Percentiles rank a stretch among this genome's conserved stretches.
phyloP scores from a whole-genome alignment of 2,797 vertebrate genomes.

The Leptodactylus fallax region DNA sequence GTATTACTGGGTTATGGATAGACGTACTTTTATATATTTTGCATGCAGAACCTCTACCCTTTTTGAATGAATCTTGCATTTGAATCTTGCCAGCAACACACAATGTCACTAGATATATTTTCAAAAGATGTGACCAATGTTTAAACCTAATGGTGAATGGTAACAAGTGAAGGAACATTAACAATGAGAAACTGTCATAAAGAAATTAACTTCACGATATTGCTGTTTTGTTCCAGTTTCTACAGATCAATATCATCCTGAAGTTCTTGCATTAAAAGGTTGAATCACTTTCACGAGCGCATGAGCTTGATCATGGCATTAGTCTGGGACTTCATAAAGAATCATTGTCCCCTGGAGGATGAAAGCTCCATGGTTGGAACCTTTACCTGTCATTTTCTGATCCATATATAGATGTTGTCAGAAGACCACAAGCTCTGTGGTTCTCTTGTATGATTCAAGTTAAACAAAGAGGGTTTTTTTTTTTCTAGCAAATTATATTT shows the following conservation, averaged over 20 bases:
- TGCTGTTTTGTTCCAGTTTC: conserved; percentile 34
- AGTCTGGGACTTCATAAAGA: conserved; percentile 31
- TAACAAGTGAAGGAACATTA: conserved; percentile 17
- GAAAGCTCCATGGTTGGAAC: conserved; percentile 24
- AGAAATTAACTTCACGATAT: conserved; percentile 46
- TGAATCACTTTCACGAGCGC: conserved; percentile 7
- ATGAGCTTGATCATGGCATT: conserved; percentile 14
- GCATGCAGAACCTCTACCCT: too few species aligned
- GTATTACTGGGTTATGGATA: too few species aligned
- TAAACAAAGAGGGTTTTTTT: not conserved
- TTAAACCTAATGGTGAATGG: not conserved
- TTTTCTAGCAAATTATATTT: not conserved
- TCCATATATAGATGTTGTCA: conserved; percentile 17
- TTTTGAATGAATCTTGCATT: not conserved
- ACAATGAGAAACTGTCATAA: conserved; percentile 44
- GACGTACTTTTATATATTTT: too few species aligned
- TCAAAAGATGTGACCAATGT: not conserved
- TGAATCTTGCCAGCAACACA: not conserved
- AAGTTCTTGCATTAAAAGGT: conserved; percentile 25
- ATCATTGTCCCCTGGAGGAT: conserved; percentile 28
- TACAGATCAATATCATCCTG: conserved; percentile 35
- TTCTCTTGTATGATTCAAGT: conserved; percentile 3
- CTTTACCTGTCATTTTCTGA: conserved; percentile 26
- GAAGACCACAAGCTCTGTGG: not conserved
- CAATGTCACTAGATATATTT: not conserved